These are phyloP conservation scores for Mesocentrotus franciscanus DNA, from an alignment of 53 echinoderm and acorn worm species.

Conservation along the genomic window DNA sequence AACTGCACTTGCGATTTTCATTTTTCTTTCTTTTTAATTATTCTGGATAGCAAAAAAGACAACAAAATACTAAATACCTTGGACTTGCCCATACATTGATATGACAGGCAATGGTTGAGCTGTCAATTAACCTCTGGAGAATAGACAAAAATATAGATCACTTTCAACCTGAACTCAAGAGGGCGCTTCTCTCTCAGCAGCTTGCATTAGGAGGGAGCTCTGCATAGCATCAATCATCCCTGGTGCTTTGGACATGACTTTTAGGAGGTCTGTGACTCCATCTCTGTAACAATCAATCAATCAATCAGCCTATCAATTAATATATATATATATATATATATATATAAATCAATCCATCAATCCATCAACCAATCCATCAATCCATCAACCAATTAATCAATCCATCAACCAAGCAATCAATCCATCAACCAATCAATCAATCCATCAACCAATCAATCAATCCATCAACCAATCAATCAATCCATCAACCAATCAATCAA, in stretches of 20 bases:
- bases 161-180: conserved; percentile 33
- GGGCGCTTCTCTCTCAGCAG: conserved; percentile 54
- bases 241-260: conserved; percentile 76
- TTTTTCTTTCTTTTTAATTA: not conserved
- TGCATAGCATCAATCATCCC: conserved; percentile 93
- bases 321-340: no score
- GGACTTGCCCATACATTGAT: not conserved
- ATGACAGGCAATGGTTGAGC: not conserved
- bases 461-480: no score
- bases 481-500: no score
- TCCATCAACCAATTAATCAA: no score
- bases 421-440: no score
- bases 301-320: not conserved
- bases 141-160: not conserved
- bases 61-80: no score
- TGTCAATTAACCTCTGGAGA: not conserved
- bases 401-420: no score
- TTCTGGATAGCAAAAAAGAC: no score
- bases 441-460: no score
- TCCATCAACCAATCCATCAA: no score
- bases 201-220: conserved; percentile 63
- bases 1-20: not conserved
- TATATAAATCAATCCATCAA: no score
- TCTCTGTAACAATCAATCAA: conserved; percentile 64
- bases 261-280: conserved; percentile 86